Evolutionary conservation across 2,113 vertebrate species (phyloP), one percentile per base, ranked within the genome.

Genomic region (Dissostichus mawsoni): DNA sequence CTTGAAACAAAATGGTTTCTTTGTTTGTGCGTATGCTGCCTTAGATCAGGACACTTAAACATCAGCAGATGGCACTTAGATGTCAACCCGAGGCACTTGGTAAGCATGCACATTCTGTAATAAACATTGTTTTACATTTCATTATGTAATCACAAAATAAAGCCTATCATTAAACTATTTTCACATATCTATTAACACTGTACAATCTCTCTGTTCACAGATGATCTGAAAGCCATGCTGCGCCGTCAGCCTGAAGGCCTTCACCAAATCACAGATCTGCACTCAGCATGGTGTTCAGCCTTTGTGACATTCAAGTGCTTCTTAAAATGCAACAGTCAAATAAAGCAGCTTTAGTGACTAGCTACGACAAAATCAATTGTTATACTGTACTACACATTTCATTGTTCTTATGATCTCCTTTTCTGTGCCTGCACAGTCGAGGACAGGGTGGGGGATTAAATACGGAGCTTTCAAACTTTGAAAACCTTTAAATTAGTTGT

Each of bases 1-100:
- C 36, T 67, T 55, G 11, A 23, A 51, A 58, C 41, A 51, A 72
- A 5, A 16, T 25, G 7, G 17, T 71, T 48, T 55, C 23, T 53
- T 57, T 52, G 45, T 71, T 76, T 82, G 59, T 76, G 66, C 2
- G 9, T 18, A n/a, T 14, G 18, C 36, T 70, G 67, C 52, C 29
- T 69, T 45, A 41, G 51, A 69, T 63, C 11, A 69, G 75, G n/a
- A 64, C 41, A 36, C 20, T 47, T 36, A n/a, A 23, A 69, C 48
- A 18, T 64, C 18, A 57, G 44, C 16, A 45, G 18, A 50, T n/a
- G 51, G 45, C 17, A 33, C 48, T 67, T 52, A 25, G 2, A 20
- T 13, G n/a, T 69, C 25, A 61, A 61, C 56, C 47, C 11, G 50
- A 59, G 44, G 55, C 63, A 59, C 13, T 36, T 56, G 9, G 14